These are phyloP conservation scores for Thymallus thymallus DNA, from an alignment of 2,113 vertebrate species.

Conservation along the genomic window DNA sequence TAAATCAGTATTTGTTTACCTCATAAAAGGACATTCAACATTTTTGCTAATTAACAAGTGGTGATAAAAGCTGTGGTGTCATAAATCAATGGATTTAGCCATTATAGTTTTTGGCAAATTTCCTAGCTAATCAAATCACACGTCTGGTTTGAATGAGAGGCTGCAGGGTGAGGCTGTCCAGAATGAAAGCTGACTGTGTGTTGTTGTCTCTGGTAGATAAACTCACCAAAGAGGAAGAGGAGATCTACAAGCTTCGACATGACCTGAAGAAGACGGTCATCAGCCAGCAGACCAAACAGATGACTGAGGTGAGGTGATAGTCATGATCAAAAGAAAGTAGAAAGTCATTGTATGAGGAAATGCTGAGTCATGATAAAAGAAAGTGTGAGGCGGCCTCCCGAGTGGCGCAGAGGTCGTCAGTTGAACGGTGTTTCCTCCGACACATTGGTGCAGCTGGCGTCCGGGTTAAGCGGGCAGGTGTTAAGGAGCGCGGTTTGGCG, in stretches of 20 bases:
- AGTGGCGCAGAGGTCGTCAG: too few relatives aligned
- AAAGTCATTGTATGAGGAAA: conserved; percentile 37
- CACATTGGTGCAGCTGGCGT: too few relatives aligned
- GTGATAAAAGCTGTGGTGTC: not conserved
- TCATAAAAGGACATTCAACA: too few relatives aligned
- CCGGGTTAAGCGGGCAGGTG: too few relatives aligned
- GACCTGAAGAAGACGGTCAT: conserved; percentile 89
- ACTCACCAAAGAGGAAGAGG: conserved; percentile 91
- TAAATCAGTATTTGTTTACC: not conserved
- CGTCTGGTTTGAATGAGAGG: not conserved
- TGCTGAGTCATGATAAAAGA: conserved; percentile 53
- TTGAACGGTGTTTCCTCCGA: too few relatives aligned
- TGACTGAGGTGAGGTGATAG: conserved; percentile 79
- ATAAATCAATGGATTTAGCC: not conserved
- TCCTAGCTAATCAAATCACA: conserved; percentile 1
- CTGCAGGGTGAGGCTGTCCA: not conserved
- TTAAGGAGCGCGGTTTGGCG: too few relatives aligned
- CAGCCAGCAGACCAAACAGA: conserved; percentile 81
- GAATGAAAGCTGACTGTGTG: not conserved
- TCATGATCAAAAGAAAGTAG: not conserved
- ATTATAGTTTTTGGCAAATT: not conserved
- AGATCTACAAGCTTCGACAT: conserved; percentile 94
- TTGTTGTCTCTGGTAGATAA: conserved; percentile 74
- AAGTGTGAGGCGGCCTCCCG: conserved; percentile 40
- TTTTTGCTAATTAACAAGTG: not conserved